A percentile compares a stretch with the other conserved stretches of the same genome.
phyloP scores from a whole-genome alignment of 2,113 vertebrate genomes.

The Gnathonemus longibarbis region DNA sequence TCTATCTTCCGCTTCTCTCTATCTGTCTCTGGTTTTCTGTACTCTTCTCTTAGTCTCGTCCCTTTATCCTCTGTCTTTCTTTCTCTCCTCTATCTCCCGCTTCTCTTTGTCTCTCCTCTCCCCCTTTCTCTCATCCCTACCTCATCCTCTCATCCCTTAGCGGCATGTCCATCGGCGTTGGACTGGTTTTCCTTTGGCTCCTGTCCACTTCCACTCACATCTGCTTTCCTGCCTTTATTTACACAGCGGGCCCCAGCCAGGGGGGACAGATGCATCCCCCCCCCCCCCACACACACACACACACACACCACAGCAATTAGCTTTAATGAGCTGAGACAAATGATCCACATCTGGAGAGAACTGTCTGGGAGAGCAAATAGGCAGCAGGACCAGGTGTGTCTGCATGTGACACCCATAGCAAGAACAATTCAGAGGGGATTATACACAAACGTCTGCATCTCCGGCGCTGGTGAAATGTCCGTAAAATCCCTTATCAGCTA shows the following conservation, averaged over 20 bases:
- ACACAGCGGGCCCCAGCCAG: not conserved
- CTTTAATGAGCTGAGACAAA: conserved; percentile 4
- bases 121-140: not conserved
- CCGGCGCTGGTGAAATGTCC: not conserved
- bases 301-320: not conserved
- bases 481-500: not conserved
- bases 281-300: not conserved
- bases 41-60: not conserved
- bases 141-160: not conserved
- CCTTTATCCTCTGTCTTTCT: not conserved
- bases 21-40: conserved; percentile 9
- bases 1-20: not conserved
- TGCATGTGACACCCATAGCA: not conserved
- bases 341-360: conserved; percentile 6
- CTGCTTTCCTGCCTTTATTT: not conserved
- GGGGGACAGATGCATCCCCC: not conserved
- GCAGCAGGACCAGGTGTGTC: conserved; percentile 1
- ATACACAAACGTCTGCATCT: not conserved
- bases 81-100: not conserved
- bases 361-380: not conserved
- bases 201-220: not conserved
- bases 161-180: not conserved
- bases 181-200: not conserved
- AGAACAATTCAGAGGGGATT: not conserved
- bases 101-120: not conserved